phyloP scores from a whole-genome alignment of 2,888 invertebrate species.

The Napeogenes inachia region DNA sequence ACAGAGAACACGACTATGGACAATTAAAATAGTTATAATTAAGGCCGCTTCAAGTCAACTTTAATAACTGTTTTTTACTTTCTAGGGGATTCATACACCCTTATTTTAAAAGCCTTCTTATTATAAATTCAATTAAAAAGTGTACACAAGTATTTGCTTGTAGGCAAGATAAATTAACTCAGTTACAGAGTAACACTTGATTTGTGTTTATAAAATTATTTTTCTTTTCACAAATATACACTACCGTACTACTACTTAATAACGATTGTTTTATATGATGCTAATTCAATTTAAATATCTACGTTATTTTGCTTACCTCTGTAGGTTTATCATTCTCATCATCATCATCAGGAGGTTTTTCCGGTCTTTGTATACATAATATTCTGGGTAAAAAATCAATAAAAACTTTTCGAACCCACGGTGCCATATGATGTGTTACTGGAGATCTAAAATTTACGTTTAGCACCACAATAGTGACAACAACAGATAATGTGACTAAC shows the following conservation, averaged over 20 bases:
- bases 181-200: too few relatives aligned
- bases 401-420: slow-evolving; percentile 92
- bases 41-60: slow-evolving; percentile 46
- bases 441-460: slow-evolving; percentile 95
- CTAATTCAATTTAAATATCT: slow-evolving; percentile 18
- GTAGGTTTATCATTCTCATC: slow-evolving; percentile 73
- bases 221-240: too few relatives aligned
- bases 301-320: slow-evolving; percentile 59
- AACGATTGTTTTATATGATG: slow-evolving; percentile 35
- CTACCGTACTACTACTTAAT: too few relatives aligned
- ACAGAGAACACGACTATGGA: slow-evolving; percentile 53
- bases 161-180: too few relatives aligned
- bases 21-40: slow-evolving; percentile 72
- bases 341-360: slow-evolving; percentile 84
- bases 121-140: too few relatives aligned
- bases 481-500: slow-evolving; percentile 93
- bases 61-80: slow-evolving; percentile 41
- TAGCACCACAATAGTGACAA: slow-evolving; percentile 94
- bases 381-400: slow-evolving; percentile 91
- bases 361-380: slow-evolving; percentile 92
- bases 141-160: too few relatives aligned
- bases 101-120: too few relatives aligned
- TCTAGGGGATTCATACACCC: too few relatives aligned
- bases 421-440: slow-evolving; percentile 94
- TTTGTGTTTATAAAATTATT: too few relatives aligned